Percentiles rank a stretch among this genome's conserved stretches.
These are phyloP conservation scores for Seison nebaliae DNA, from an alignment of 1,140 invertebrate genomes.

Conservation along the genomic window DNA sequence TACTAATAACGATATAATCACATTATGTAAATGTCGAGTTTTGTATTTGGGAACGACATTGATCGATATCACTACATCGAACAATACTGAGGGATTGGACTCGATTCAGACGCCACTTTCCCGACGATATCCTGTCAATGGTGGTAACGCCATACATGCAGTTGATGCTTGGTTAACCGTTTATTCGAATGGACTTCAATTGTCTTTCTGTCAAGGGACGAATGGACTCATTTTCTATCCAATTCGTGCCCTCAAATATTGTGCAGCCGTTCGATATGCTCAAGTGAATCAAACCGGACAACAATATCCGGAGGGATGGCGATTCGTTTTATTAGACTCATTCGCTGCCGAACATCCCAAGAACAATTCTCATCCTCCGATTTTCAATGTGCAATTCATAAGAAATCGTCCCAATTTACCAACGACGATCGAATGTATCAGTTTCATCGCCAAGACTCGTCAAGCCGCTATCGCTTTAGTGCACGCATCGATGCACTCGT, in stretches of 20 bases:
- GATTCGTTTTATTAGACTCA: conserved; percentile 79
- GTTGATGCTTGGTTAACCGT: conserved; percentile 46
- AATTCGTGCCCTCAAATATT: conserved; percentile 79
- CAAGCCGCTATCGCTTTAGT: conserved; percentile 22
- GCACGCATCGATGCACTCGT: conserved; percentile 18
- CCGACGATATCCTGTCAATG: conserved; percentile 56
- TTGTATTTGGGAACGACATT: conserved; percentile 86
- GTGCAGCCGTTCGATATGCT: conserved; percentile 34
- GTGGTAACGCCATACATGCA: conserved; percentile 2
- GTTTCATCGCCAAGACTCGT: conserved; percentile 61
- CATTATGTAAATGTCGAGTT: conserved; percentile 67
- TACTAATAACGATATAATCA: too few relatives aligned
- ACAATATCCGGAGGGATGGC: conserved; percentile 26
- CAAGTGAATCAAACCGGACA: conserved; percentile 41
- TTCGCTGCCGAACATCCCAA: conserved; percentile 30
- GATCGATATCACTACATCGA: too few relatives aligned
- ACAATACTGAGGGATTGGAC: conserved; percentile 72
- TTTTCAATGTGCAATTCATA: conserved; percentile 79
- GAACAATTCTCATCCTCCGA: conserved; percentile 50
- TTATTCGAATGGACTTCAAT: conserved; percentile 72
- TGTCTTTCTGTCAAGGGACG: conserved; percentile 85
- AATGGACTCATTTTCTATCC: conserved; percentile 84
- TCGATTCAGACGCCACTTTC: conserved; percentile 84
- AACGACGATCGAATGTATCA: conserved; percentile 84
- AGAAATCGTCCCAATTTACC: conserved; percentile 52